Conservation (phyloP, 2,888 invertebrate species). For the Scelioninae gen. 1 region DNA sequence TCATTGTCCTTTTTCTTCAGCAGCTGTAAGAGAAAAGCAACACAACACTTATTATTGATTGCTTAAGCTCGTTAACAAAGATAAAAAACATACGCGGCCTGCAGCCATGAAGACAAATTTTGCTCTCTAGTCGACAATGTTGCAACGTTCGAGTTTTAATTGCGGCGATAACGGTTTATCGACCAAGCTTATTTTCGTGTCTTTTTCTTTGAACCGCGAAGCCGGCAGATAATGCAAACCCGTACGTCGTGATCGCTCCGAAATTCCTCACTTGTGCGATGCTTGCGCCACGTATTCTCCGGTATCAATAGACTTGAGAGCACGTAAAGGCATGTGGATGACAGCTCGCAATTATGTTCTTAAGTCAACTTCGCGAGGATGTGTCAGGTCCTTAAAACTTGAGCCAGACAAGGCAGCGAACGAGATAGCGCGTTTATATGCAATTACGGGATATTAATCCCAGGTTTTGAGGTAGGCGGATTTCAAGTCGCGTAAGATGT, state of each 20-base stretch:
- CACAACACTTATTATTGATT: not conserved
- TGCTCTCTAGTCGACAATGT: constrained; percentile 8
- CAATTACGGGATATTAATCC: constrained; percentile 14
- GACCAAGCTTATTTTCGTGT: constrained; percentile 46
- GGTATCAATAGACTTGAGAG: constrained; percentile 43
- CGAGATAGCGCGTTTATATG: not conserved
- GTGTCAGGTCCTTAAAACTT: constrained; percentile 6
- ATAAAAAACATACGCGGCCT: not conserved
- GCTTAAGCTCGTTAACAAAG: constrained; percentile 10
- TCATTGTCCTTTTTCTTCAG: constrained; percentile 92
- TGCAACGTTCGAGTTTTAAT: constrained; percentile 41
- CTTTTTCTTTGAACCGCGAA: constrained; percentile 45
- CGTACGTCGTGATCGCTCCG: constrained; percentile 24
- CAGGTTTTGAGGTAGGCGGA: not conserved
- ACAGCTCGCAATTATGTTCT: constrained; percentile 40
- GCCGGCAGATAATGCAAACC: constrained; percentile 36
- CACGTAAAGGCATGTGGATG: constrained; percentile 41
- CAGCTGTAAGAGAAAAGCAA: constrained; percentile 84
- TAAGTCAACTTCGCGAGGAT: constrained; percentile 16
- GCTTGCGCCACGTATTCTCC: constrained; percentile 50
- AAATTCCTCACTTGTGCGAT: constrained; percentile 44
- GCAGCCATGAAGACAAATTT: constrained; percentile 5
- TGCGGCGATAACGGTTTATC: constrained; percentile 48
- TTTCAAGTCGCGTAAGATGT: not conserved
- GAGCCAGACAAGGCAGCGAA: not conserved